Evolutionary conservation across 2,888 invertebrate genomes (phyloP).

Genomic region (Hanleya hanleyi): DNA sequence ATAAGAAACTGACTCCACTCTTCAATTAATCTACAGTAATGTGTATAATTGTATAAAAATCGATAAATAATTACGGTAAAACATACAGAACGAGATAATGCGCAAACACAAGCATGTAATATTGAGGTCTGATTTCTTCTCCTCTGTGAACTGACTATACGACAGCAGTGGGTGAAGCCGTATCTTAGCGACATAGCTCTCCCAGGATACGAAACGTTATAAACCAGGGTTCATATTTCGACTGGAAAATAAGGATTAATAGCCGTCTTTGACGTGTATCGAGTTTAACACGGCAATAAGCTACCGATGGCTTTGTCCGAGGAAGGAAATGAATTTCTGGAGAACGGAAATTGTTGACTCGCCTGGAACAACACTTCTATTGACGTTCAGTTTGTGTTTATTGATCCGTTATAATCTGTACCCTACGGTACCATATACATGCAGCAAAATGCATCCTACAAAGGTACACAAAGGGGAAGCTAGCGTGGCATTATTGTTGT

Average conservation of each 20-base stretch:
- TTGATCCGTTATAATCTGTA: too few species aligned
- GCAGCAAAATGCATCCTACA: too few species aligned
- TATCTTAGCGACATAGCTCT: background rate
- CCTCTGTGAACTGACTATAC: background rate
- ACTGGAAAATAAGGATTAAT: background rate
- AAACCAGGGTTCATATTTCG: slow-evolving; percentile 2
- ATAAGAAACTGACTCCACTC: too few species aligned
- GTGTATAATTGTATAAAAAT: too few species aligned
- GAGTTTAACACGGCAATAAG: slow-evolving; percentile 2
- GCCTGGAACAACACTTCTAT: too few species aligned
- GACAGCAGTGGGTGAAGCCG: background rate
- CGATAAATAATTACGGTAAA: background rate
- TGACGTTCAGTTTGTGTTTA: too few species aligned
- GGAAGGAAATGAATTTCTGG: slow-evolving; percentile 10
- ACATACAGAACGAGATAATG: background rate
- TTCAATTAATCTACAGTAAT: too few species aligned
- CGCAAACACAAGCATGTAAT: background rate
- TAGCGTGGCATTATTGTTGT: too few species aligned
- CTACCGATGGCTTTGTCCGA: background rate
- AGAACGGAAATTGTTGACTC: slow-evolving; percentile 10
- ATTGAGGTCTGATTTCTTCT: too few species aligned
- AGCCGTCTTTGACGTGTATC: background rate
- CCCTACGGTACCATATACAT: too few species aligned
- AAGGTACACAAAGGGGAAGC: too few species aligned
- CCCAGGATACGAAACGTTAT: background rate